phyloP scores from a whole-genome alignment of 2,888 invertebrate genomes.

The Helleia helle region DNA sequence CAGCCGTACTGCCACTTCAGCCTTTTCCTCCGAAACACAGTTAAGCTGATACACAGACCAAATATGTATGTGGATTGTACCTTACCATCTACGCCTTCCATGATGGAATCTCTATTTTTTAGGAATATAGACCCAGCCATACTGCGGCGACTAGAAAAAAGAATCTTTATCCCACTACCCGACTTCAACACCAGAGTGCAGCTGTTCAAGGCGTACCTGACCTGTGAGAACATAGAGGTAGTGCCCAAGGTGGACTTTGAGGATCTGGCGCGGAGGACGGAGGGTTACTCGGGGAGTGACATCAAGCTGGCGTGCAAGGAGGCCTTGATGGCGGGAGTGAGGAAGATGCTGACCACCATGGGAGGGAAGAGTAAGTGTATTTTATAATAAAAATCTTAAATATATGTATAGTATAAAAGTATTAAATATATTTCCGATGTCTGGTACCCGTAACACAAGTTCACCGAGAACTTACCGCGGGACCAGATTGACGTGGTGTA shows the following conservation, averaged over 20 bases:
- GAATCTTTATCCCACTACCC: slow-evolving; percentile 87
- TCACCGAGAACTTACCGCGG: no score
- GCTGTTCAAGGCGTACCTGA: slow-evolving; percentile 79
- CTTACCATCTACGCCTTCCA: no score
- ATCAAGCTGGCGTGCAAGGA: slow-evolving; percentile 91
- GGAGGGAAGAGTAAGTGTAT: slow-evolving; percentile 24
- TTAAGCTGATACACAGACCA: no score
- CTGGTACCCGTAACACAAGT: no score
- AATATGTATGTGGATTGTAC: no score
- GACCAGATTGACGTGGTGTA: no score
- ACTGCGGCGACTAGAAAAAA: slow-evolving; percentile 89
- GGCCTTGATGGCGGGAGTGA: slow-evolving; percentile 85
- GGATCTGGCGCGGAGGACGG: slow-evolving; percentile 71
- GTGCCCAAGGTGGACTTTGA: slow-evolving; percentile 53
- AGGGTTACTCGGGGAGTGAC: slow-evolving; percentile 91
- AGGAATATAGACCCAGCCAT: slow-evolving; percentile 93
- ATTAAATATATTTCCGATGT: no score
- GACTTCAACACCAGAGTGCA: slow-evolving; percentile 76
- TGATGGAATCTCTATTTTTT: slow-evolving; percentile 22
- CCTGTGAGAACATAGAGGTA: slow-evolving; percentile 58
- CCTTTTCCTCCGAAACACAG: no score
- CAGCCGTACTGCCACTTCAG: no score
- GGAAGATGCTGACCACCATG: slow-evolving; percentile 72
- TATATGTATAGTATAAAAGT: no score
- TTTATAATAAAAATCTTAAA: no score